A percentile compares a stretch with the other conserved stretches of the same genome.
Conservation (phyloP, 2,797 vertebrate species). For the Zalophus californianus region DNA sequence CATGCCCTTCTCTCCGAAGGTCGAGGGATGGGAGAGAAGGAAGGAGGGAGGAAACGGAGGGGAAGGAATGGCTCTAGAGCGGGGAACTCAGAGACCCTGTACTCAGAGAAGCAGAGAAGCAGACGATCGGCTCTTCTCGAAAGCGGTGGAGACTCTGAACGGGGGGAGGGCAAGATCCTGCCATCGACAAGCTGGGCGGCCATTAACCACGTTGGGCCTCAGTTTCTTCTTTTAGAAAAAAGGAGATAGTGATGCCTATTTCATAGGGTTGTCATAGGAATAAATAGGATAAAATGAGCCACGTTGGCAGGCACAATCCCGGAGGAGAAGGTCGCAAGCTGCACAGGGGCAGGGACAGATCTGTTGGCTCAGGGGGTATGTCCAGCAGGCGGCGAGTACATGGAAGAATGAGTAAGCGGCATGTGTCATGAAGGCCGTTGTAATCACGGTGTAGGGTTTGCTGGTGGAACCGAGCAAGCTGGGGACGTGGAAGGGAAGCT, state of each 20-base stretch:
- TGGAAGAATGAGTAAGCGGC: background rate
- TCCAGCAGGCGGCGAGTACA: background rate
- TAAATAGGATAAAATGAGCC: background rate
- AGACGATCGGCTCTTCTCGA: background rate
- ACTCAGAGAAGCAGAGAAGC: background rate
- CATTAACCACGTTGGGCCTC: background rate
- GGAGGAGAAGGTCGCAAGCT: background rate
- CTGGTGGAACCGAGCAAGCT: background rate
- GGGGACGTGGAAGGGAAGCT: too few relatives aligned
- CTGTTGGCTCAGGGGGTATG: accelerated
- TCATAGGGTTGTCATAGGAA: background rate
- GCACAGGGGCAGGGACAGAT: background rate
- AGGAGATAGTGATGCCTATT: background rate
- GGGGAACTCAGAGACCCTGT: background rate
- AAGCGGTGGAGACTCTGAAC: background rate
- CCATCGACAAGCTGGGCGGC: background rate
- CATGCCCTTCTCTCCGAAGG: background rate
- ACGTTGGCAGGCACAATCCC: accelerated
- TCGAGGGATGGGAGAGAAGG: background rate
- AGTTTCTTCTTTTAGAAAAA: slow-evolving; percentile 11
- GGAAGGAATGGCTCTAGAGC: background rate
- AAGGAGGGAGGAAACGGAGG: background rate
- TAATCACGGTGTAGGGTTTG: too few relatives aligned
- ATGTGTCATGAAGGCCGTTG: too few relatives aligned
- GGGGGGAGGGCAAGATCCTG: background rate